phyloP scores from a whole-genome alignment of 2,888 invertebrate genomes.

The Vesta saturnalis region DNA sequence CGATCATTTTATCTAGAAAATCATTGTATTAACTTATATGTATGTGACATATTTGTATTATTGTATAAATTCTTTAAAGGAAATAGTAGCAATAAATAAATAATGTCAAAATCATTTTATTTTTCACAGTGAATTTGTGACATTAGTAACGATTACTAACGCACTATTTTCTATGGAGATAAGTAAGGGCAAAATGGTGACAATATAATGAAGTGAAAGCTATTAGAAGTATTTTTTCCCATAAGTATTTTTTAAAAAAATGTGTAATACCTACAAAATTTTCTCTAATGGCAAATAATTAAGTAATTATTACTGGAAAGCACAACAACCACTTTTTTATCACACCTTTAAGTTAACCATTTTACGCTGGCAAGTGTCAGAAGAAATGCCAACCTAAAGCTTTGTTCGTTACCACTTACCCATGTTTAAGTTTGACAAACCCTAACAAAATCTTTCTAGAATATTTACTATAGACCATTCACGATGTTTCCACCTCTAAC shows the following conservation, averaged over 20 bases:
- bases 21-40: not conserved
- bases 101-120: constrained; percentile 8
- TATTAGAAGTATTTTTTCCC: not conserved
- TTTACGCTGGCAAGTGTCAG: constrained; percentile 8
- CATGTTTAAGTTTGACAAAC: too few species aligned
- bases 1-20: constrained; percentile 70
- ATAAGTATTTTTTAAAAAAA: not conserved
- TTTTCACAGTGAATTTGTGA: constrained; percentile 24
- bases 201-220: not conserved
- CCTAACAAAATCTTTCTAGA: too few species aligned
- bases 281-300: not conserved
- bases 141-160: not conserved
- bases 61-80: not conserved
- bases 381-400: not conserved
- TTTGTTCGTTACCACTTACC: too few species aligned
- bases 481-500: too few species aligned
- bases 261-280: not conserved
- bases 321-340: constrained; percentile 9
- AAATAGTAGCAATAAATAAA: not conserved
- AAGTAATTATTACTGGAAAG: not conserved
- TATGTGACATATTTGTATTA: not conserved
- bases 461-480: too few species aligned
- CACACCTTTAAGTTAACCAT: constrained; percentile 11
- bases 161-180: constrained; percentile 27
- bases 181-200: constrained; percentile 31